A percentile compares a stretch with the other conserved stretches of the same genome.
Evolutionary conservation across 2,888 invertebrate species (phyloP).

Genomic region (Tetragonisca angustula): DNA sequence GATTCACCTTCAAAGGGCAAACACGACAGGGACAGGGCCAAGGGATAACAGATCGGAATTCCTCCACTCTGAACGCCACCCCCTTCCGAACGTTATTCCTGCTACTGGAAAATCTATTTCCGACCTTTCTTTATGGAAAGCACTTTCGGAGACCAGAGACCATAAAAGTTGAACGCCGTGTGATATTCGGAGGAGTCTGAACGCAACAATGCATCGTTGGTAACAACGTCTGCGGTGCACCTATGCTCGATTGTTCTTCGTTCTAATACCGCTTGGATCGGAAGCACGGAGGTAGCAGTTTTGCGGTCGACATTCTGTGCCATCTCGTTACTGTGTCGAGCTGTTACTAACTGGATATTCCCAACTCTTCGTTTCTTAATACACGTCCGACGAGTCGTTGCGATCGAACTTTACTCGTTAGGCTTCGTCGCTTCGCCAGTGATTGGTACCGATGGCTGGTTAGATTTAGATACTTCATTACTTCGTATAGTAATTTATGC

Average conservation of each 20-base stretch:
- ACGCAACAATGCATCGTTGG: slow-evolving; percentile 10
- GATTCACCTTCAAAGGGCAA: slow-evolving; percentile 11
- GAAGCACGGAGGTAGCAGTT: background rate
- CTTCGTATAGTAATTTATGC: too few species aligned
- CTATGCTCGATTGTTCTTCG: slow-evolving; percentile 8
- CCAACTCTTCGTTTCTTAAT: background rate
- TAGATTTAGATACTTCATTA: background rate
- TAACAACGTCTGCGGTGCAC: slow-evolving; percentile 4
- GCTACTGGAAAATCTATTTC: slow-evolving; percentile 27
- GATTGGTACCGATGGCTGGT: background rate
- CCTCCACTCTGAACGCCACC: background rate
- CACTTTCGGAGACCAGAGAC: slow-evolving; percentile 1
- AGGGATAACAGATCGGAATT: slow-evolving; percentile 12
- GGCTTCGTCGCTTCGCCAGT: background rate
- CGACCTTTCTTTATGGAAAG: slow-evolving; percentile 34
- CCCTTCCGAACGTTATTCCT: background rate
- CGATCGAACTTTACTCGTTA: background rate
- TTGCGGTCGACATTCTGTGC: background rate
- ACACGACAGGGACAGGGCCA: background rate
- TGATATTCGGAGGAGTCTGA: slow-evolving; percentile 26
- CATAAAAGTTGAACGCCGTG: slow-evolving; percentile 40
- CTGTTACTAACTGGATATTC: background rate
- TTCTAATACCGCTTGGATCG: slow-evolving; percentile 12
- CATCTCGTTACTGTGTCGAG: background rate
- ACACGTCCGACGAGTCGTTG: background rate